phyloP scores from a whole-genome alignment of 2,113 vertebrate species.

The Nycticebus coucang region DNA sequence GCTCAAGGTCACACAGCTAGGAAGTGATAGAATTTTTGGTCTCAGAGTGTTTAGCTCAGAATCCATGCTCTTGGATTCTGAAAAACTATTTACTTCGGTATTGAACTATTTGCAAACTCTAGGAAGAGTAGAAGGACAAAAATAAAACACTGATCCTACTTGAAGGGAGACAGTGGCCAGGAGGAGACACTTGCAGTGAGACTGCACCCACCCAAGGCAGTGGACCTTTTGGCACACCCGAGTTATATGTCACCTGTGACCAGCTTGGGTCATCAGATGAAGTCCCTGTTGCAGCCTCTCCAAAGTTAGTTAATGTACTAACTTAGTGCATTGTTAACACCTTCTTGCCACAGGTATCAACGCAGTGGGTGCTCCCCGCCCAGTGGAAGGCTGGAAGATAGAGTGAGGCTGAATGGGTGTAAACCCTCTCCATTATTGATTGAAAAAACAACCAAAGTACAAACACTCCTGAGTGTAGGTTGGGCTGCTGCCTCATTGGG shows the following conservation, averaged over 20 bases:
- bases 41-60: background rate
- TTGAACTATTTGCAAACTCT: constrained; percentile 19
- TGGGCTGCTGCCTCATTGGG: background rate
- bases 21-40: background rate
- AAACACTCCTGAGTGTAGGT: background rate
- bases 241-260: background rate
- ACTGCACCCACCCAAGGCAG: background rate
- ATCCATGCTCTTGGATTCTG: background rate
- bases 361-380: background rate
- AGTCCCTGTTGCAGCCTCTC: background rate
- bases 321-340: background rate
- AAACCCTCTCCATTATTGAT: background rate
- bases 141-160: background rate
- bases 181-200: background rate
- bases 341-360: background rate
- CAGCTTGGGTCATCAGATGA: background rate
- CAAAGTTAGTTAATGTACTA: background rate
- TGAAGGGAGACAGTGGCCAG: background rate
- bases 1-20: background rate
- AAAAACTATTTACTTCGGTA: background rate
- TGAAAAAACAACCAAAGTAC: background rate
- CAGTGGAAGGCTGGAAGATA: background rate
- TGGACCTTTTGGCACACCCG: background rate
- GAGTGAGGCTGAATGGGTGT: background rate
- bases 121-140: background rate